phyloP scores from a whole-genome alignment of 2,113 vertebrate species.

The Paedocypris sp. region DNA sequence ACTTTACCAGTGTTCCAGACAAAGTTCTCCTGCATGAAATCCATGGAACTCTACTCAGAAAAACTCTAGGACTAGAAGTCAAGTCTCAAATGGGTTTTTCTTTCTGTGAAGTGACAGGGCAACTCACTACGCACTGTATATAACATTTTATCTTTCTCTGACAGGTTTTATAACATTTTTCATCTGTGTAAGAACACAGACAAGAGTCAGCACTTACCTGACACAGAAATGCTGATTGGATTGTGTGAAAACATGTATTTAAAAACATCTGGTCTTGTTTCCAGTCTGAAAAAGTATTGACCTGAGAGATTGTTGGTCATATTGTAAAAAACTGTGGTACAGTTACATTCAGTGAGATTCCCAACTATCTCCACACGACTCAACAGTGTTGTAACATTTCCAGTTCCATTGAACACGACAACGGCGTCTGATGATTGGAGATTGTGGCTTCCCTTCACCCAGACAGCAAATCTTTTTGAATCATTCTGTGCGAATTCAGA shows the following conservation, averaged over 20 bases:
- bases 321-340: conserved; percentile 4
- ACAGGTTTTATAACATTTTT: background rate
- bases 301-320: background rate
- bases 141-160: background rate
- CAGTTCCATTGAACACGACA: background rate
- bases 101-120: no score
- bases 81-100: no score
- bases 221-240: background rate
- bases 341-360: background rate
- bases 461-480: fast-evolving
- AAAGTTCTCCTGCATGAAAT: no score
- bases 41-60: no score
- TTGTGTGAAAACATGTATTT: background rate
- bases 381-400: background rate
- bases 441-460: background rate
- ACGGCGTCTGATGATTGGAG: fast-evolving
- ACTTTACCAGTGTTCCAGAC: no score
- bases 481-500: fast-evolving
- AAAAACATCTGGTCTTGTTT: background rate
- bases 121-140: no score
- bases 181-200: background rate
- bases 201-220: background rate
- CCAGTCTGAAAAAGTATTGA: background rate
- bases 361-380: background rate
- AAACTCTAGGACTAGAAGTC: no score